These are phyloP conservation scores for Agriopis marginaria DNA, from an alignment of 2,888 invertebrate genomes.

Conservation along the genomic window DNA sequence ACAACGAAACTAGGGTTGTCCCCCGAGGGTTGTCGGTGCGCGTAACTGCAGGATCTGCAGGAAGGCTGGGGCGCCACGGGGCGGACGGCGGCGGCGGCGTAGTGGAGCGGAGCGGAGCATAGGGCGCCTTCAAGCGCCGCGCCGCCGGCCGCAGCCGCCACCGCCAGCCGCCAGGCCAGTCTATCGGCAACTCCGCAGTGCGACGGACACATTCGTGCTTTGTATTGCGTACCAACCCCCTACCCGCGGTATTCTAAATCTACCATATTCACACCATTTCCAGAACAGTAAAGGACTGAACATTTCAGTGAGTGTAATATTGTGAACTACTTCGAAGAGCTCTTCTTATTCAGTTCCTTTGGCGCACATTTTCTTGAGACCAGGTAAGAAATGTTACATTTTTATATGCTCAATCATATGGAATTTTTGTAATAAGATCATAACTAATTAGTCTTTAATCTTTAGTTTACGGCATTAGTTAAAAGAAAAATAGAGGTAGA, in stretches of 20 bases:
- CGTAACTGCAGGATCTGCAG: slow-evolving; percentile 20
- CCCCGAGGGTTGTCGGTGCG: slow-evolving; percentile 18
- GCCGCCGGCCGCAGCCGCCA: not conserved
- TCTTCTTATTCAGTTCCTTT: slow-evolving; percentile 60
- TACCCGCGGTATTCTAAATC: slow-evolving; percentile 36
- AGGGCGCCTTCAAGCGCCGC: slow-evolving; percentile 24
- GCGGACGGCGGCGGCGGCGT: slow-evolving; percentile 1
- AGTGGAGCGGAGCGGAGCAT: slow-evolving; percentile 16
- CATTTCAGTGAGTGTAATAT: slow-evolving; percentile 50
- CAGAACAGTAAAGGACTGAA: slow-evolving; percentile 47
- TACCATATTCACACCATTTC: slow-evolving; percentile 36
- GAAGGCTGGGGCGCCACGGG: slow-evolving; percentile 31
- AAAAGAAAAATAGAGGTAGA: slow-evolving; percentile 3
- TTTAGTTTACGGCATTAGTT: not conserved
- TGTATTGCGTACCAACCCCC: slow-evolving; percentile 40
- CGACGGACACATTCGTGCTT: slow-evolving; percentile 67
- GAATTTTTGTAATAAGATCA: not conserved
- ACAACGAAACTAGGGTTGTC: slow-evolving; percentile 24
- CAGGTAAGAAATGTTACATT: slow-evolving; percentile 67
- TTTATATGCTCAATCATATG: not conserved
- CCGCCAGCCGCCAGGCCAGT: slow-evolving; percentile 60
- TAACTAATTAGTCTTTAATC: not conserved
- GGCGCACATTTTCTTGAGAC: slow-evolving; percentile 64
- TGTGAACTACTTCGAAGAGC: slow-evolving; percentile 58
- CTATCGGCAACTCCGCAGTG: slow-evolving; percentile 75